Evolutionary conservation across 2,797 vertebrate genomes (phyloP).

Genomic region (Sciurus carolinensis): DNA sequence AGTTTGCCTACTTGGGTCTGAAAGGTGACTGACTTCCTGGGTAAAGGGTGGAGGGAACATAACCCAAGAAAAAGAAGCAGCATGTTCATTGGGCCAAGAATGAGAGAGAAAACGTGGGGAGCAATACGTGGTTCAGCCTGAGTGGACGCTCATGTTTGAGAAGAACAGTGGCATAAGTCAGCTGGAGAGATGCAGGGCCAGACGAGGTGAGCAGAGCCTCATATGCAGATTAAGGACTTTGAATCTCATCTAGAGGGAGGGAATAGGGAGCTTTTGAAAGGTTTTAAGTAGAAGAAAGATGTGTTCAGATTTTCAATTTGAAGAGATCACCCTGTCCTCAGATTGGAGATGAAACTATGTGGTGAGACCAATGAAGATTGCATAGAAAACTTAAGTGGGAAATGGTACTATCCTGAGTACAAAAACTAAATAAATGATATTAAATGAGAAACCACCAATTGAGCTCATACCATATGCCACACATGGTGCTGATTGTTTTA

Average conservation of each 20-base stretch:
- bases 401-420: slow-evolving; percentile 27
- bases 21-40: slow-evolving; percentile 11
- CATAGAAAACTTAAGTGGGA: slow-evolving; percentile 34
- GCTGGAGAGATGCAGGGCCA: background rate
- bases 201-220: background rate
- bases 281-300: slow-evolving; percentile 43
- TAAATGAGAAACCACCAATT: slow-evolving; percentile 34
- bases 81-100: background rate
- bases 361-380: background rate
- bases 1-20: background rate
- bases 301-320: slow-evolving; percentile 50
- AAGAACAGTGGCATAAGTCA: background rate
- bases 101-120: background rate
- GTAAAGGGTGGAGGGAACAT: slow-evolving; percentile 7
- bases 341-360: background rate
- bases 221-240: background rate
- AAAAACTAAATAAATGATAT: slow-evolving; percentile 32
- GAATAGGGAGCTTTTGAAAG: slow-evolving; percentile 36
- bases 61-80: background rate
- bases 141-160: background rate
- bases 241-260: slow-evolving; percentile 12
- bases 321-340: slow-evolving; percentile 39
- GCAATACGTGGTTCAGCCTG: background rate
- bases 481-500: slow-evolving; percentile 50
- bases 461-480: background rate